phyloP scores from a whole-genome alignment of 2,113 vertebrate genomes.

The Vireo altiloquus region DNA sequence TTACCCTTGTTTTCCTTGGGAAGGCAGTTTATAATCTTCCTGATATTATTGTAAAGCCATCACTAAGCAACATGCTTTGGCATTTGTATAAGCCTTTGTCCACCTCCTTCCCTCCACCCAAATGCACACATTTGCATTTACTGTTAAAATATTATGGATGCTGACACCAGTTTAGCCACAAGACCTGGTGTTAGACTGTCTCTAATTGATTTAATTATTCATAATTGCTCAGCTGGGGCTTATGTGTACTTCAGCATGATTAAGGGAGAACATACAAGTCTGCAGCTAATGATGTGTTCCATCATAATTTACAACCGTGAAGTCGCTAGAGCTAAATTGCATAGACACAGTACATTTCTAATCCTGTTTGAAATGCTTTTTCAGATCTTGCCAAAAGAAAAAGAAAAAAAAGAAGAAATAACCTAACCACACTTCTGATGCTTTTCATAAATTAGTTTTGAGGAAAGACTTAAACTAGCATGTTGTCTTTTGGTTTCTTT shows the following conservation, averaged over 20 bases:
- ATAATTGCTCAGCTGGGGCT: constrained; percentile 90
- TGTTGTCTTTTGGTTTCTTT: neutral
- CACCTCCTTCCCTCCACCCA: constrained; percentile 36
- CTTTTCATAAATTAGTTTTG: neutral
- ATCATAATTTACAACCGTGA: constrained; percentile 77
- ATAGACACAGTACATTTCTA: constrained; percentile 69
- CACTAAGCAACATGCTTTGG: constrained; percentile 79
- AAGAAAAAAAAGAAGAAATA: neutral
- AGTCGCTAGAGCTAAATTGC: constrained; percentile 67
- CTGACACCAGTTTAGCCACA: constrained; percentile 75
- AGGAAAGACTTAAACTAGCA: neutral
- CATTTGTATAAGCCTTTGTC: constrained; percentile 76
- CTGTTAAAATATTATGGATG: constrained; percentile 88
- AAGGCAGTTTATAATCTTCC: constrained; percentile 77
- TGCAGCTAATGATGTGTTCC: constrained; percentile 79
- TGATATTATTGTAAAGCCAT: constrained; percentile 70
- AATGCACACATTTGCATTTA: constrained; percentile 75
- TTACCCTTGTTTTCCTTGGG: constrained; percentile 80
- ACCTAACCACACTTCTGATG: neutral
- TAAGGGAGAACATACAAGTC: constrained; percentile 64
- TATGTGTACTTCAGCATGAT: constrained; percentile 76
- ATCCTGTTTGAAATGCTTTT: constrained; percentile 48
- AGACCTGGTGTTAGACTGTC: constrained; percentile 78
- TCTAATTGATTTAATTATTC: constrained; percentile 97
- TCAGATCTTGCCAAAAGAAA: neutral